phyloP scores from a whole-genome alignment of 2,797 vertebrate species.

The Mus minutoides region DNA sequence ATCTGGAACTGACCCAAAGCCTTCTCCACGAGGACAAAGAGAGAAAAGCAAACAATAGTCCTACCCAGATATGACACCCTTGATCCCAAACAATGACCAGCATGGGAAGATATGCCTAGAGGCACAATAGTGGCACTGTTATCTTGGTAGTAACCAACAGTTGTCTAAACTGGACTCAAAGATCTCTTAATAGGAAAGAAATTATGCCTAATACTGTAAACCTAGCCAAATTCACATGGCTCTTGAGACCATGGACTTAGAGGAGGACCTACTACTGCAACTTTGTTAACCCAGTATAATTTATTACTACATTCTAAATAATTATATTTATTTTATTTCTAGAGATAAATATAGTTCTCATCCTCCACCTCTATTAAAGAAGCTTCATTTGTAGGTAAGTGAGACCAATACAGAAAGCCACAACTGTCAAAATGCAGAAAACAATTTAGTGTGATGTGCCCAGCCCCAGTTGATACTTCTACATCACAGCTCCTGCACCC shows the following conservation, averaged over 20 bases:
- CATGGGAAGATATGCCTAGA: background rate
- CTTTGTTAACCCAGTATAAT: background rate
- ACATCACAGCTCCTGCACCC: background rate
- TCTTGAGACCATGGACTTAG: background rate
- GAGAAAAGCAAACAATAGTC: background rate
- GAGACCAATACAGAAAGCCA: background rate
- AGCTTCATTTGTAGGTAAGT: background rate
- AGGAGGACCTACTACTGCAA: background rate
- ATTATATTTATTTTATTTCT: background rate
- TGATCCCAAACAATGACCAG: background rate
- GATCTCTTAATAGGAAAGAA: background rate
- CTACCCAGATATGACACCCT: background rate
- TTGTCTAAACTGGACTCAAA: background rate
- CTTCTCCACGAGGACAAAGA: background rate
- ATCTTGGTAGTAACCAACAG: background rate
- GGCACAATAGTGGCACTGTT: background rate
- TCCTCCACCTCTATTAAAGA: background rate
- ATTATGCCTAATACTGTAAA: too few relatives aligned
- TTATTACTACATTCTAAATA: background rate
- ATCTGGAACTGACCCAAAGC: background rate
- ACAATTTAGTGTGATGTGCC: background rate
- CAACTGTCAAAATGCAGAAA: background rate
- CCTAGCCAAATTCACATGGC: background rate
- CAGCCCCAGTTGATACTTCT: too few relatives aligned
- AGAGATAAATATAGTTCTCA: background rate